Percentiles rank a stretch among this genome's conserved stretches.
Evolutionary conservation across 30 jellyfish, hydroid and myxozoan species (phyloP).

Genomic region (Calvadosia cruxmelitensis): DNA sequence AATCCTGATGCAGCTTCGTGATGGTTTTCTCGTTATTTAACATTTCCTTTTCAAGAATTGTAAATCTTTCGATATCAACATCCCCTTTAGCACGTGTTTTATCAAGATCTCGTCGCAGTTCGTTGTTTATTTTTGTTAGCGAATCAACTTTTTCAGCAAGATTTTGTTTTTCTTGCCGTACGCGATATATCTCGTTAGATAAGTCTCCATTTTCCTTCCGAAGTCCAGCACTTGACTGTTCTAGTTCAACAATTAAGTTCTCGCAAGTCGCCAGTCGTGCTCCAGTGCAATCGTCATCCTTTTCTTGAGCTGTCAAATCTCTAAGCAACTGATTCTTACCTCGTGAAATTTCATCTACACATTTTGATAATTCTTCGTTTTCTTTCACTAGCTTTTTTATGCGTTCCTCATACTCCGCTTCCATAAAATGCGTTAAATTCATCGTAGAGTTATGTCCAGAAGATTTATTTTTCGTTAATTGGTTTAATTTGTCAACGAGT

Average conservation of each 20-base stretch:
- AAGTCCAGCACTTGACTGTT: conserved; percentile 21
- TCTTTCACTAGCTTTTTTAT: conserved; percentile 35
- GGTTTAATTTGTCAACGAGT: conserved; percentile 34
- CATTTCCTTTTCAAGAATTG: conserved; percentile 49
- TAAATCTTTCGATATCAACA: conserved; percentile 32
- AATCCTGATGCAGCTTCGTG: conserved; percentile 27
- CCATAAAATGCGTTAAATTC: conserved; percentile 25
- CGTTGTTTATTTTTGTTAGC: conserved; percentile 13
- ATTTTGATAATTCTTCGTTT: conserved; percentile 31
- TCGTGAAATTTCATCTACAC: conserved; percentile 13
- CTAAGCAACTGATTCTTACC: conserved; percentile 21
- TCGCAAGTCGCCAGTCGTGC: conserved; percentile 29
- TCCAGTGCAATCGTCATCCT: conserved; percentile 24
- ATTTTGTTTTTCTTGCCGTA: conserved; percentile 61
- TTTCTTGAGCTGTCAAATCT: conserved; percentile 21
- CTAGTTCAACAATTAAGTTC: conserved; percentile 17
- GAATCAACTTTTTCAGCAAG: conserved; percentile 19
- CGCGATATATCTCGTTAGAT: conserved; percentile 43
- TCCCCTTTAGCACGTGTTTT: conserved; percentile 9
- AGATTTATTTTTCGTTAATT: conserved; percentile 13
- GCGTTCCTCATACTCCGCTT: conserved; percentile 66
- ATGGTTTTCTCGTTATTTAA: conserved; percentile 34
- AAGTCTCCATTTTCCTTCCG: conserved; percentile 45
- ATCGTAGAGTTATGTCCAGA: conserved; percentile 20
- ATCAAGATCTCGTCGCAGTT: conserved; percentile 13